These are phyloP conservation scores for Yoshiicerus persimilis DNA, from an alignment of 1,140 invertebrate species.

Conservation along the genomic window DNA sequence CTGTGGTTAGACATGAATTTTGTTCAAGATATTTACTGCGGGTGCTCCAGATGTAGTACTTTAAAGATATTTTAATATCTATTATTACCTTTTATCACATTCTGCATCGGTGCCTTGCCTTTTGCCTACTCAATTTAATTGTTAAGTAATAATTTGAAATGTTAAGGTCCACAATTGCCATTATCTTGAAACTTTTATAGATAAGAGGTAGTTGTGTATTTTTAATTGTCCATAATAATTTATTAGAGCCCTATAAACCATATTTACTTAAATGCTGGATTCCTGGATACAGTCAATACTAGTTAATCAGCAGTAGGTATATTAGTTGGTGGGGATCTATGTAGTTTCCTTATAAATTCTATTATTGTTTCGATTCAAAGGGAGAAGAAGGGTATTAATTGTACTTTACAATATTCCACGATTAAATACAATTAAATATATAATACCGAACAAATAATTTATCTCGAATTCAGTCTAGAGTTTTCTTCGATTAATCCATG, in stretches of 20 bases:
- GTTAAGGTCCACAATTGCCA: neutral
- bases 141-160: neutral
- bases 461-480: neutral
- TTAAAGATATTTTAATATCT: neutral
- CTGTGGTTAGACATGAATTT: slow-evolving; percentile 40
- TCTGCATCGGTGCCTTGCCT: too few relatives aligned
- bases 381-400: neutral
- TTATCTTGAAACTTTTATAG: too few relatives aligned
- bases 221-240: neutral
- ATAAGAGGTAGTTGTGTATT: neutral
- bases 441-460: neutral
- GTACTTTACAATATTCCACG: neutral
- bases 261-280: neutral
- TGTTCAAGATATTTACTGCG: slow-evolving; percentile 50
- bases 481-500: neutral
- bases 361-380: neutral
- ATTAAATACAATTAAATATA: neutral
- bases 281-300: neutral
- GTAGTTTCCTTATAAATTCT: neutral
- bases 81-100: neutral
- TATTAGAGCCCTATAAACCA: neutral
- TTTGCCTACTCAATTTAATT: neutral
- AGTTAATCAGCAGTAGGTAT: neutral
- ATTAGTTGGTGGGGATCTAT: neutral
- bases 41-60: slow-evolving; percentile 30